Evolutionary conservation across 2,113 vertebrate genomes (phyloP), one percentile per base, ranked within the genome.

Genomic region (Cardinalis cardinalis): DNA sequence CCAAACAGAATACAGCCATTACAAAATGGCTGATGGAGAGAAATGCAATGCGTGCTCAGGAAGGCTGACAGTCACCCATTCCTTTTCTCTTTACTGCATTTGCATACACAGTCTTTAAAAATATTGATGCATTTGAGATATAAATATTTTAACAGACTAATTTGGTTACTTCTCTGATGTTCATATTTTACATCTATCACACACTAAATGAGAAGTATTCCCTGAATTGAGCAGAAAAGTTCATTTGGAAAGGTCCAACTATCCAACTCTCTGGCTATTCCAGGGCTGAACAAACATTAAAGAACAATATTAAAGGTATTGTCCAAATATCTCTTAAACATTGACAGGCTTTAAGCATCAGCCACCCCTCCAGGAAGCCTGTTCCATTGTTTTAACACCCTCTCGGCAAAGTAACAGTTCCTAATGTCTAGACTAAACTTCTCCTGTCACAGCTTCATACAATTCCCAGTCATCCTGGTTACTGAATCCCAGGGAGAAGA

Each of bases 61-160:
- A 70, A 3, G 6, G 12, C 9, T 77, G 28, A 44, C 0, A 1
- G 6, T 65, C 15, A 49, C 5, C 1, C 19, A 10, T 65, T 81
- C 11, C 4, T 43, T 48, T 72, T 65, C 16, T 29, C 8, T 52
- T 68, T 44, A 14, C 26, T 26, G 1, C 2, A 25, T 36, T n/a
- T 74, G 11, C 10, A 40, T 71, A 34, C 25, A 32, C 17, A 59
- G 10, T 23, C 12, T 64, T 32, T 56, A 16, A 63, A 26, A 84
- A 52, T 43, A 48, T 23, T 40, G 3, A 26, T 52, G 12, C 0
- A 68, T 69, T 59, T 34, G 18, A 63, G 6, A 17, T 38, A 14
- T 20, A 85, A 87, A 31, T 76, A 58, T 26, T 79, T 69, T 58
- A 9, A 51, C 64, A 87, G 2, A 49, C 12, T 59, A 12, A 18